Evolutionary conservation across 1,140 invertebrate species (phyloP), one percentile per base, ranked within the genome.

Genomic region (Aphis craccivora): DNA sequence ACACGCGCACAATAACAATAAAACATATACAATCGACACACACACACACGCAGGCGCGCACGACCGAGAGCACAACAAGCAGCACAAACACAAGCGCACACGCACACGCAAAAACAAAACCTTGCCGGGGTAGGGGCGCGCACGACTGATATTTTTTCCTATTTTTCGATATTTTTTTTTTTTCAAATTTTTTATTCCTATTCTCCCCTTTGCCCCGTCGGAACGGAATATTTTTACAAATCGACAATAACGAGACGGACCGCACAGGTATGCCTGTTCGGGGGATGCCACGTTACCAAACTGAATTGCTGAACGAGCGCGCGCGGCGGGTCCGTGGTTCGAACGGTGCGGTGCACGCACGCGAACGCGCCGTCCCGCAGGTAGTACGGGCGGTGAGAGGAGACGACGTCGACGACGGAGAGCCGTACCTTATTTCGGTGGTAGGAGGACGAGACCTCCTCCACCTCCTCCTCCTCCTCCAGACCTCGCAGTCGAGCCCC

Each of bases 201-300:
- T 40, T 40, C 37, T 40, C 37, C 37, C 35, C 35, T 22, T 37
- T 23, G 7, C 76, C 37, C 20, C 18, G 76, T 83, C 35, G 23
- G 25, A n/a, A 18, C 84, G 9, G 84, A 86, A 30, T 22, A 45
- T 11, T 11, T 6, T 23, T 35, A 83, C 48, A 37, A 37, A 83
- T 83, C 37, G 23, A 8, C 22, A 83, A 37, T 23, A 37, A 86
- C 84, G 84, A 43, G 86, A 89, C 88, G 88, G 51, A 89, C 90
- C 23, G 91, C 76, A 30, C 76, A 25, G n/a, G 48, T 84, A 76
- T 91, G 86, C 91, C 81, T 93, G 35, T 86, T 22, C 91, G 91
- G 48, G 48, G 48, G 91, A 86, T 93, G 91, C 91, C 91, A 93
- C 91, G 91, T 93, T 93, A 93, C 91, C 48, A 53, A 84, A 93